Evolutionary conservation across 2,113 vertebrate genomes (phyloP), one percentile per base, ranked within the genome.

Genomic region (Cebidichthys violaceus): DNA sequence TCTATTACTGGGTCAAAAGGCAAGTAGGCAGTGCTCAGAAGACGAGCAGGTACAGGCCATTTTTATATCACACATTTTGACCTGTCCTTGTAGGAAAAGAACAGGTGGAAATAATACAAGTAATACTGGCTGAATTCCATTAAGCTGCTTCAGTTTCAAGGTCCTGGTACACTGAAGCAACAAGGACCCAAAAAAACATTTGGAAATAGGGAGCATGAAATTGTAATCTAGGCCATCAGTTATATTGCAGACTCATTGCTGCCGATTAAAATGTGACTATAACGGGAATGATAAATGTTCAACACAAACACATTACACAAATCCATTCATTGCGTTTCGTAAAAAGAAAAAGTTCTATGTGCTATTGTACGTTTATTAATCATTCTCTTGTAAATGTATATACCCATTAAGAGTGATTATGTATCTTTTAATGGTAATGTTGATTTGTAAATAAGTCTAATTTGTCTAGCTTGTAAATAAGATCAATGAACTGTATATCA

Each of bases 131-230:
- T 52, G 15, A 55, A 55, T 67, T 67, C 62, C 62, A 67, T 41
- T 66, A 9, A 14, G 35, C 74, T 67, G 62, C 37, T 77, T 59
- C 35, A 31, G 43, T 54, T 50, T 54, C n/a, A 57, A 11, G 62
- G 18, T 29, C 22, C 10, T 27, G 41, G 4, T 39, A n/a, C 2
- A 22, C 37, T 27, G 22, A 70, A 57, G 39, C 52, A 72, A 29
- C 47, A 24, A 47, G 31, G 31, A 45, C n/a, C 45, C n/a, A 17
- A 24, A 62, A 54, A 76, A 33, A 1, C 20, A 18, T 27, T 35
- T 45, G 47, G 55, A n/a, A 24, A 52, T 52, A 67, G 47, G 4
- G 31, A 27, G 37, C 52, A 20, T 0, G 22, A n/a, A 55, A 55
- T 27, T 57, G 8, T 20, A 41, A n/a, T 59, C 29, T 7, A 57